Percentiles rank a stretch among this genome's conserved stretches.
Conservation (phyloP, 2,797 vertebrate species). For the Anas georgica region DNA sequence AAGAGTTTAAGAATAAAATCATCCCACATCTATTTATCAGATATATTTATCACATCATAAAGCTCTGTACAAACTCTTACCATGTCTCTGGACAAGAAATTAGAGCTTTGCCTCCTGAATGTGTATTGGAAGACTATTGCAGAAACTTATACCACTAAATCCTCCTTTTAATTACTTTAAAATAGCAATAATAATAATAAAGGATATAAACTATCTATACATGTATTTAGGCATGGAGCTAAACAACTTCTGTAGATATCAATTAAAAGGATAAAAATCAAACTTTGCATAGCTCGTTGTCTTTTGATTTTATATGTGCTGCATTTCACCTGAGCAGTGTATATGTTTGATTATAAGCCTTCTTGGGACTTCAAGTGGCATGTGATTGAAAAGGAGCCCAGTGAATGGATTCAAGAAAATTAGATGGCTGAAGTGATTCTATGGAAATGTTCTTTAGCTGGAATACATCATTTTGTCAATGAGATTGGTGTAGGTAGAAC, state of each 20-base stretch:
- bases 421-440: background rate
- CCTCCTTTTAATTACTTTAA: background rate
- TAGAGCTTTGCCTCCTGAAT: background rate
- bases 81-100: background rate
- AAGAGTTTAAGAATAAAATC: background rate
- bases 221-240: background rate
- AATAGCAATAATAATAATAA: background rate
- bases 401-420: background rate
- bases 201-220: background rate
- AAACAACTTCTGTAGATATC: background rate
- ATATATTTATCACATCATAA: accelerated
- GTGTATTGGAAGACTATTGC: background rate
- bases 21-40: background rate
- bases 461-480: background rate
- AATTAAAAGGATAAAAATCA: background rate
- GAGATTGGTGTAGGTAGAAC: background rate
- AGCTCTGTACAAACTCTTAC: background rate
- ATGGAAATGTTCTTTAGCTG: background rate
- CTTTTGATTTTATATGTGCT: background rate
- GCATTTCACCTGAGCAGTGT: background rate
- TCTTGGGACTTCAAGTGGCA: background rate
- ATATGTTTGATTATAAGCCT: background rate
- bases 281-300: background rate
- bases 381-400: background rate
- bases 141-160: background rate